Percentiles rank a stretch among this genome's conserved stretches.
These are phyloP conservation scores for Eristalinus aeneus DNA, from an alignment of 2,888 invertebrate genomes.

Conservation along the genomic window DNA sequence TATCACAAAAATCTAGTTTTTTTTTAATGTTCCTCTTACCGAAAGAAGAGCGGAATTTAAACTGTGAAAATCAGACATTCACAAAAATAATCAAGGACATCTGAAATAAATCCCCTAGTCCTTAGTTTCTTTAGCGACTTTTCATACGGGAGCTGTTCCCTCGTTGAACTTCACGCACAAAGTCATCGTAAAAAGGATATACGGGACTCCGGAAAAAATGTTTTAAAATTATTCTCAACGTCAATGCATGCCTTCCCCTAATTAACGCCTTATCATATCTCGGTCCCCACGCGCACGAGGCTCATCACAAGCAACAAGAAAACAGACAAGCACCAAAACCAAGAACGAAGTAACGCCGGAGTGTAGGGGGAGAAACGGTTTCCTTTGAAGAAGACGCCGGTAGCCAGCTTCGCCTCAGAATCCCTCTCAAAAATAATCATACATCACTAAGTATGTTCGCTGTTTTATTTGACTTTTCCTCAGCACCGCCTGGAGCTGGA, in stretches of 20 bases:
- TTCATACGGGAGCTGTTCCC: neutral
- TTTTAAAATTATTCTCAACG: neutral
- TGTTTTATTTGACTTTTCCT: slow-evolving; percentile 13
- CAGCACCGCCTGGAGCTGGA: slow-evolving; percentile 5
- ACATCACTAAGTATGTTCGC: slow-evolving; percentile 20
- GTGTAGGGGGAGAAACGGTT: neutral
- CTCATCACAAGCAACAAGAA: neutral
- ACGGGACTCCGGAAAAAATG: neutral
- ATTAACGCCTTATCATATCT: neutral
- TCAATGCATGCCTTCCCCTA: neutral
- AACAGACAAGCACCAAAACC: neutral
- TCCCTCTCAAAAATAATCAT: neutral
- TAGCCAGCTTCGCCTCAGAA: slow-evolving; percentile 6
- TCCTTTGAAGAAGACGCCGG: slow-evolving; percentile 19
- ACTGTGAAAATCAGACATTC: neutral
- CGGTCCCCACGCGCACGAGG: neutral
- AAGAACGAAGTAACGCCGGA: neutral
- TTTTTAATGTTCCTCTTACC: no score
- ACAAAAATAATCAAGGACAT: neutral
- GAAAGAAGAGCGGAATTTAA: no score
- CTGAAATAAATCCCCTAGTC: neutral
- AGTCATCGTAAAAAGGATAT: neutral
- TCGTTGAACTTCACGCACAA: neutral
- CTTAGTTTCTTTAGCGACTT: neutral
- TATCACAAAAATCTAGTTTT: no score